Base-by-base conservation (phyloP, 2,797 vertebrate species). In the Sebastes alutus region DNA sequence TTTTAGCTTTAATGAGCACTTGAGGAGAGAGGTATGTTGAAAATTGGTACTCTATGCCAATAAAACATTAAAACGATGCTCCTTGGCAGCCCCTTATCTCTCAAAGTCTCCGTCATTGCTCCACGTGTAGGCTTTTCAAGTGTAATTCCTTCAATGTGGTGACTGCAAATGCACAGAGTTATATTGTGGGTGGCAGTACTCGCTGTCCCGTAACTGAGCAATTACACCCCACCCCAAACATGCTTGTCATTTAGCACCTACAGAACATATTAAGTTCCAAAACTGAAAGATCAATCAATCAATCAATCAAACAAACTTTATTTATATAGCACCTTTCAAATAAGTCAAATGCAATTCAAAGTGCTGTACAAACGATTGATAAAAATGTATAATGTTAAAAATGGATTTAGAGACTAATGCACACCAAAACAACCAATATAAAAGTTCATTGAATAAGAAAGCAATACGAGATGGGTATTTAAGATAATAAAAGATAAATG, bases 1-100 rank as follows among this genome's bases (percentile, higher is more conserved):
- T 93, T 93, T 93, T 91, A 91, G 83, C 82, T 93, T 91, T 94
- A 95, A 95, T 92, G 85, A 94, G 89, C 82, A 81, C 84, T 93
- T 83, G 80, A 88, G 90, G 84, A 84, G 84, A 81, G 81, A 93
- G 92, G 90, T 93, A 94, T 95, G 91, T 88, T 87, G 88, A 91
- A 92, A 90, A 94, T 90, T 87, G 90, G 74, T 85, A 88, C 85
- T 81, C 38, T 88, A 80, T 76, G 78, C 84, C 90, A 93, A 93
- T 94, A 94, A 94, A 95, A 92, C 87, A 90, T 92, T 94, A 83
- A 86, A 93, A 87, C 33, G 33, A 85, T 90, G 81, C 88, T 82
- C 78, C 81, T 83, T 81, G 78, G 82, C 85, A 86, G 84, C 63
- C 78, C 74, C 74, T 76, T 85, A 89, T 90, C 89, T 90, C 89